Conservation (phyloP, 2,797 vertebrate species). For the Propithecus perrieri region DNA sequence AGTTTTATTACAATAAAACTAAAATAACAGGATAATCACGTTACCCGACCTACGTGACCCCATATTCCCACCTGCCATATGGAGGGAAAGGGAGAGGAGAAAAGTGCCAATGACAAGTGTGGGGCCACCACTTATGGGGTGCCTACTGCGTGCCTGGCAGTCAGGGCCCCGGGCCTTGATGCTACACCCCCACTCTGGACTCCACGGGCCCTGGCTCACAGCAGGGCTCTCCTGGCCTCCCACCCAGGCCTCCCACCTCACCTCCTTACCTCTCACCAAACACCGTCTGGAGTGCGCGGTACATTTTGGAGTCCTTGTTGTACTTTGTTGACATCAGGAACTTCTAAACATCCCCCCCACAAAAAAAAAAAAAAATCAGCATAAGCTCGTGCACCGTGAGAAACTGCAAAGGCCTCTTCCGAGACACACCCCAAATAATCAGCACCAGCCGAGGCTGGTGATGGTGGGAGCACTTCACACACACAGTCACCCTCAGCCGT, state of each 20-base stretch:
- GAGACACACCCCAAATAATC: neutral
- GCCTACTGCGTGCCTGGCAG: rapidly evolving
- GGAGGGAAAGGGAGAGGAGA: neutral
- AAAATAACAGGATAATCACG: rapidly evolving
- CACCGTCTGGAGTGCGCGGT: conserved; percentile 85
- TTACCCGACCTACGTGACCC: neutral
- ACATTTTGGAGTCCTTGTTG: conserved; percentile 87
- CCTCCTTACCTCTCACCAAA: conserved; percentile 91
- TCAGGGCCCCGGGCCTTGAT: neutral
- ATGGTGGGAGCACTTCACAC: rapidly evolving
- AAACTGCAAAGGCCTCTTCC: neutral
- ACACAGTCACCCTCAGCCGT: rapidly evolving
- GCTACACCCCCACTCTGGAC: neutral
- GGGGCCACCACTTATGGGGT: rapidly evolving
- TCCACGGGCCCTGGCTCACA: rapidly evolving
- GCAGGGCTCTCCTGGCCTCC: neutral
- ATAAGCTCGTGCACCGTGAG: neutral
- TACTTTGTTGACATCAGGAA: conserved; percentile 93
- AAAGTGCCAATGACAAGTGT: rapidly evolving
- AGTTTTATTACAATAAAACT: neutral
- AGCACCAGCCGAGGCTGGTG: neutral
- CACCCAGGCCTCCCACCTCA: rapidly evolving
- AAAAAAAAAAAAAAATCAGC: neutral
- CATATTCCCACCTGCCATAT: rapidly evolving
- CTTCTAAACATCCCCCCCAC: conserved; percentile 85